Evolutionary conservation across 2,113 vertebrate species (phyloP).

Genomic region (Quiscalus mexicanus): DNA sequence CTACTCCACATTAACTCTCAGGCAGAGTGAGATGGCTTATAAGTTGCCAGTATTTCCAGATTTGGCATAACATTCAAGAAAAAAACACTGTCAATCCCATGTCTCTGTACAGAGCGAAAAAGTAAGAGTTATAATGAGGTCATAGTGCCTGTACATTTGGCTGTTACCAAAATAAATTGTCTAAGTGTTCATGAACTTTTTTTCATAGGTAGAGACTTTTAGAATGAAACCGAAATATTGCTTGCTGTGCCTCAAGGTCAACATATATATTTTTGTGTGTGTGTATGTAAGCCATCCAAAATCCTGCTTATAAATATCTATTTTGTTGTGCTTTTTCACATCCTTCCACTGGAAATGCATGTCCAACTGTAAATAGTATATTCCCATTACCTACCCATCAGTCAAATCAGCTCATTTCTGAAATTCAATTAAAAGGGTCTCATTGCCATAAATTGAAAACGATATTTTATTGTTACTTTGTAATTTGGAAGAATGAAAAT

Average conservation of each 20-base stretch:
- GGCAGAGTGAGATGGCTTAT: not conserved
- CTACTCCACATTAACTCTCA: conserved; percentile 22
- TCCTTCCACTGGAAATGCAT: not conserved
- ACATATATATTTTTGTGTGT: not conserved
- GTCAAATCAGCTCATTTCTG: conserved; percentile 26
- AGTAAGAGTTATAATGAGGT: conserved; percentile 36
- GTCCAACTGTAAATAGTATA: not conserved
- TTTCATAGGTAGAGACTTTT: conserved; percentile 22
- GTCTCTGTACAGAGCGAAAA: not conserved
- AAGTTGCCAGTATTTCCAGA: not conserved
- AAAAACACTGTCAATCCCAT: not conserved
- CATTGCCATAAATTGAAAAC: not conserved
- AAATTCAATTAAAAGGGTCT: conserved; percentile 25
- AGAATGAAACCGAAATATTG: conserved; percentile 42
- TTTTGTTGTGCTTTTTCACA: conserved; percentile 12
- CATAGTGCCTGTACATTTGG: not conserved
- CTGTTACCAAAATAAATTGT: conserved; percentile 23
- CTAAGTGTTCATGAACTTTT: conserved; percentile 14
- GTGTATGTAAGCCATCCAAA: not conserved
- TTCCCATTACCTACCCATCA: conserved; percentile 18
- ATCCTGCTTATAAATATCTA: conserved; percentile 17
- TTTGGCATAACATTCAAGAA: conserved; percentile 6
- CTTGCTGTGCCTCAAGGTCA: conserved; percentile 8
- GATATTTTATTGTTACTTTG: conserved; percentile 46
- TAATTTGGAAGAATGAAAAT: conserved; percentile 70